phyloP scores from a whole-genome alignment of 1,140 invertebrate species.

The Solenopsis fugax region DNA sequence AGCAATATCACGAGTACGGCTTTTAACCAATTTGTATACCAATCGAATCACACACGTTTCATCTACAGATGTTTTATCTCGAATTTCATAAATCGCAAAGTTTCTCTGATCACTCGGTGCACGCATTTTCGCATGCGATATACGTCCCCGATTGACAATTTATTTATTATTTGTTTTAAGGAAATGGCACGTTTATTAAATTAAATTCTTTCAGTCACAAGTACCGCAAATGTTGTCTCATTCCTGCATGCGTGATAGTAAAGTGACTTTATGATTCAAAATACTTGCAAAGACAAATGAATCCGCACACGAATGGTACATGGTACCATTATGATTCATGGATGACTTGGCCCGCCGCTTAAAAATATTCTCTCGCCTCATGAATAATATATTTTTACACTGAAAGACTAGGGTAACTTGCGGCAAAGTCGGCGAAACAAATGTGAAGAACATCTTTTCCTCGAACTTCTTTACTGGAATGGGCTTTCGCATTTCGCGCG shows the following conservation, averaged over 20 bases:
- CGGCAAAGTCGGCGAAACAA: conserved; percentile 17
- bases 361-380: conserved; percentile 57
- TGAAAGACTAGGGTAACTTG: neutral
- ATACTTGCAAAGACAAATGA: conserved; percentile 8
- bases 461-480: neutral
- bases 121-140: neutral
- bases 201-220: neutral
- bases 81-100: conserved; percentile 7
- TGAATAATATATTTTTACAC: conserved; percentile 57
- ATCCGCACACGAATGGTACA: neutral
- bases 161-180: neutral
- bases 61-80: neutral
- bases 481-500: too few species aligned
- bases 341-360: neutral
- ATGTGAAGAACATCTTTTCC: conserved; percentile 4
- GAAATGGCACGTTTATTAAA: neutral
- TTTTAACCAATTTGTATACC: neutral
- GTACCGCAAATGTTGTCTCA: neutral
- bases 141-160: neutral
- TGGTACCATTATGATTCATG: conserved; percentile 3
- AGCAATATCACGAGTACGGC: neutral
- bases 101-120: neutral
- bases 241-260: neutral
- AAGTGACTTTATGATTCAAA: conserved; percentile 19
- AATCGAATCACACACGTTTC: neutral